Conservation (phyloP, 2,797 vertebrate species). For the Cryptoprocta ferox region DNA sequence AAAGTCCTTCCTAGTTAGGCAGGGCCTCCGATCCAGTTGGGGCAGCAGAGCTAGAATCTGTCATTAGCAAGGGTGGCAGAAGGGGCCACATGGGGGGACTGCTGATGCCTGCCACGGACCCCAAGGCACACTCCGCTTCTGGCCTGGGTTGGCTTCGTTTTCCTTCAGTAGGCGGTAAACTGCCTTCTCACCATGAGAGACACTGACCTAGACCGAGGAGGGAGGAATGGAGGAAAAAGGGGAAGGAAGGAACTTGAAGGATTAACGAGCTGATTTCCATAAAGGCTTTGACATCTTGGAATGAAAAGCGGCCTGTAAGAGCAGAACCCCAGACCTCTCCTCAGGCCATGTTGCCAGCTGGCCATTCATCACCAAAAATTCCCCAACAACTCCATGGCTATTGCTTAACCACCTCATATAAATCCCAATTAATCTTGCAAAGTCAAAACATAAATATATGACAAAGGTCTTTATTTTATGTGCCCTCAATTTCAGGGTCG, state of each 20-base stretch:
- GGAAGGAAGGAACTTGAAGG: slow-evolving; percentile 59
- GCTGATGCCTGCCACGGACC: not conserved
- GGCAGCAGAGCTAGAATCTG: not conserved
- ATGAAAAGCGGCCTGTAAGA: slow-evolving; percentile 73
- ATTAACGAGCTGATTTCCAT: slow-evolving; percentile 78
- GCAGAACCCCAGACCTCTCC: slow-evolving; percentile 49
- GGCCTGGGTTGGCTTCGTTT: not conserved
- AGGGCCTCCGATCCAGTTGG: not conserved
- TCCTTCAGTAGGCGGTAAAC: not conserved
- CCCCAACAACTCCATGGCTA: slow-evolving; percentile 62
- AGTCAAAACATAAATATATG: slow-evolving; percentile 74
- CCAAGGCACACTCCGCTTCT: not conserved
- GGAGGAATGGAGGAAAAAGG: slow-evolving; percentile 19
- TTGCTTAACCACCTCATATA: slow-evolving; percentile 72
- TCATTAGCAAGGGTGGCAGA: not conserved
- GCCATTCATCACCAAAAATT: slow-evolving; percentile 75
- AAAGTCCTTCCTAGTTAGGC: not conserved
- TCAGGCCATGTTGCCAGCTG: slow-evolving; percentile 57
- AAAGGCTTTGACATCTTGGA: slow-evolving; percentile 72
- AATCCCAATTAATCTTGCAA: slow-evolving; percentile 76
- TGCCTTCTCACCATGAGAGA: slow-evolving; percentile 1
- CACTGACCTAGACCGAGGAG: slow-evolving; percentile 21
- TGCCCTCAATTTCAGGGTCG: slow-evolving; percentile 63
- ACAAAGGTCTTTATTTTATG: slow-evolving; percentile 71
- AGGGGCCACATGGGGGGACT: not conserved